Evolutionary conservation across 2,888 invertebrate genomes (phyloP), one percentile per base, ranked within the genome.

Genomic region (Crioceris asparagi): DNA sequence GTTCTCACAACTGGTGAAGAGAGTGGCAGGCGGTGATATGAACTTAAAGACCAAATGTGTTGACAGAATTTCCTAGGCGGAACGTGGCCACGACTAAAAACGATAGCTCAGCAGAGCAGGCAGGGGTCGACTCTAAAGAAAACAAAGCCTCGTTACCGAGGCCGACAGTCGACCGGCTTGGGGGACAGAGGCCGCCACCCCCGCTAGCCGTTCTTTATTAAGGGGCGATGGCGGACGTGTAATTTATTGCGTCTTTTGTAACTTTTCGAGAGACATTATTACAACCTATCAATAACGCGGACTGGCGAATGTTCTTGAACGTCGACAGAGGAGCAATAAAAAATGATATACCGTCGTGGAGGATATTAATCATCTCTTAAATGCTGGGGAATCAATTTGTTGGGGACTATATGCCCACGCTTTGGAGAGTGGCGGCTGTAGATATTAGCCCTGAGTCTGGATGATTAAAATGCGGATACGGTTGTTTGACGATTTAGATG

Each of bases 11-110:
- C n/a, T n/a, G n/a, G n/a, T n/a, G n/a, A n/a, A n/a, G n/a, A n/a
- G n/a, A n/a, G n/a, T 49, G 50, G 47, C 36, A 33, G 36, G 40
- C 38, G 36, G 38, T 43, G 53, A 49, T 52, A 52, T 36, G 41
- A 46, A 48, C 45, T 41, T 40, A 32, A 44, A 48, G 46, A 45
- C 48, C 59, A n/a, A 59, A 60, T 60, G 58, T 61, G 61, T 61
- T 61, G 59, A 59, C 61, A 51, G 47, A 60, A 62, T 61, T 57
- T 56, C 60, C 59, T 60, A 62, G 55, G 59, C 60, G 51, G 48
- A 49, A 56, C 61, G 62, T 61, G 61, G 57, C 46, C 43, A 34
- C 18, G 55, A 51, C 47, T 56, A 45, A 48, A 51, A 50, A 48
- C 44, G 47, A 44, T 55, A 49, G 59, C 59, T 62, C 59, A 62